A percentile compares a stretch with the other conserved stretches of the same genome.
Conservation (phyloP, 2,113 vertebrate species). For the Rostratula benghalensis region DNA sequence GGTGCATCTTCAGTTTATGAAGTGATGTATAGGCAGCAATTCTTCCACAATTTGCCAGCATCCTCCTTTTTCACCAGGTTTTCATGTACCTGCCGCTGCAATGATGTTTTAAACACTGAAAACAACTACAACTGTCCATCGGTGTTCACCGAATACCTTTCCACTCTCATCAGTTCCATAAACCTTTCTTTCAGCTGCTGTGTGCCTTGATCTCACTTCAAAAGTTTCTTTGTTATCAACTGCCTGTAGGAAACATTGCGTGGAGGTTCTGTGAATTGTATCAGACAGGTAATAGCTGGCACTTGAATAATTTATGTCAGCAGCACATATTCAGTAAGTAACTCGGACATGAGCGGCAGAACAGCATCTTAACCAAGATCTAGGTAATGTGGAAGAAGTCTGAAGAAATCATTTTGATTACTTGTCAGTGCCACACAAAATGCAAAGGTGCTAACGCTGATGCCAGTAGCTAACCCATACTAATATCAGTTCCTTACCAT, state of each 20-base stretch:
- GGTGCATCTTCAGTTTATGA: neutral
- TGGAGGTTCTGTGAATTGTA: conserved; percentile 19
- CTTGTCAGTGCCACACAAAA: neutral
- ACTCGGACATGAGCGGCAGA: neutral
- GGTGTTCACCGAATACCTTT: neutral
- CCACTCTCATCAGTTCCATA: neutral
- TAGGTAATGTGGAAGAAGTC: neutral
- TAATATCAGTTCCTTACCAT: neutral
- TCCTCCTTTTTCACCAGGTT: neutral
- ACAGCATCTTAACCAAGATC: neutral
- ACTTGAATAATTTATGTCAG: conserved; percentile 51
- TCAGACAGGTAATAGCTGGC: conserved; percentile 19
- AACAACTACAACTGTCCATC: neutral
- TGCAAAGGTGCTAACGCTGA: neutral
- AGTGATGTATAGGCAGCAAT: neutral
- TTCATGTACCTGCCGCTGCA: neutral
- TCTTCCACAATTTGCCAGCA: neutral
- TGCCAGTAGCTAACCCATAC: neutral
- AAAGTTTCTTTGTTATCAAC: conserved; percentile 2
- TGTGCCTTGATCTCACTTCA: conserved; percentile 21
- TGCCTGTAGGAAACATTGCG: neutral
- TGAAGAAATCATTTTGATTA: neutral
- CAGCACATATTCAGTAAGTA: conserved; percentile 18
- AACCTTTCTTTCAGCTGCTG: neutral
- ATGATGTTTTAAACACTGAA: neutral